These are phyloP conservation scores for Nettapus auritus DNA, from an alignment of 2,113 vertebrate genomes.

Conservation along the genomic window DNA sequence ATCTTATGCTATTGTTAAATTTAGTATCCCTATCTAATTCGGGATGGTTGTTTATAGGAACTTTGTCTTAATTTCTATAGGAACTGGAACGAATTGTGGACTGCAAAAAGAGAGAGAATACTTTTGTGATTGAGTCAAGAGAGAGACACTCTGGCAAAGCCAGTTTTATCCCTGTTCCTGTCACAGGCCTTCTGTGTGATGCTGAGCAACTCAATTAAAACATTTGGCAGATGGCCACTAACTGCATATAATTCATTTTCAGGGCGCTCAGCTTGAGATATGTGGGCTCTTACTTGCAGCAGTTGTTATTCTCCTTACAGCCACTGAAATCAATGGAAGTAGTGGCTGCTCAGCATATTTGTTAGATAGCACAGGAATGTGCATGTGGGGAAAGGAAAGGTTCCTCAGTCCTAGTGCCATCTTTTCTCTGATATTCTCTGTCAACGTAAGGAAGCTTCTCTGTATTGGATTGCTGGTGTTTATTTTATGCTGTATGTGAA, in stretches of 20 bases:
- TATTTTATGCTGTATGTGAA: not conserved
- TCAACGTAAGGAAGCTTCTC: not conserved
- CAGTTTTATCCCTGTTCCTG: constrained; percentile 64
- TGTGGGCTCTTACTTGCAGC: constrained; percentile 55
- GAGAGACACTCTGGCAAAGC: constrained; percentile 47
- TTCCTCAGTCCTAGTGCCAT: not conserved
- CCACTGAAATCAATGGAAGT: constrained; percentile 40
- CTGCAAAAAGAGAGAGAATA: constrained; percentile 49
- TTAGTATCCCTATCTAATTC: constrained; percentile 20
- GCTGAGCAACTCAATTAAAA: constrained; percentile 69
- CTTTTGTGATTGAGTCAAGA: constrained; percentile 58
- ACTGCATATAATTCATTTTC: constrained; percentile 67
- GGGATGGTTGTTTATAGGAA: constrained; percentile 25
- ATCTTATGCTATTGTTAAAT: constrained; percentile 21
- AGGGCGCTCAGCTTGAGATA: constrained; percentile 65
- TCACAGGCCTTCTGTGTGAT: constrained; percentile 53
- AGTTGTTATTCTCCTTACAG: constrained; percentile 54
- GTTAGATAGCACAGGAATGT: constrained; percentile 2
- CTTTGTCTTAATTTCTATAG: constrained; percentile 49
- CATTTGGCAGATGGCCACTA: constrained; percentile 68
- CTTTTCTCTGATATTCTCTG: not conserved
- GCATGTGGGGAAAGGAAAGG: not conserved
- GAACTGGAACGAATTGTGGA: constrained; percentile 33
- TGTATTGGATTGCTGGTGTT: not conserved
- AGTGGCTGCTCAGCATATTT: constrained; percentile 20